Evolutionary conservation across 2,797 vertebrate genomes (phyloP), one percentile per base, ranked within the genome.

Genomic region (Urophycis tenuis): DNA sequence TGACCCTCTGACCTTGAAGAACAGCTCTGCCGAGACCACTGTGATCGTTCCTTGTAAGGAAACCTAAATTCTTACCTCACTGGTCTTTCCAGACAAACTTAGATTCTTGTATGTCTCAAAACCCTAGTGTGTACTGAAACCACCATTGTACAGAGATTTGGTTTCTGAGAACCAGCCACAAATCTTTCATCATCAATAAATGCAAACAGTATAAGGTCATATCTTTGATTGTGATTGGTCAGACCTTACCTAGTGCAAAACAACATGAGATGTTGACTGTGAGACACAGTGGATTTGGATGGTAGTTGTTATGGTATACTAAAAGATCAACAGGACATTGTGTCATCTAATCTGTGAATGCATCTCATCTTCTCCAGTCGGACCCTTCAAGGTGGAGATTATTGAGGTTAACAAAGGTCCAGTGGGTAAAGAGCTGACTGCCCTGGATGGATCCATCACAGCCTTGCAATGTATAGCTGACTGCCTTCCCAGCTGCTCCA

Each of bases 401-500:
- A 11, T 30, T 32, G 67, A 30, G 29, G 30, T 17, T 17, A 70
- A 31, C 29, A 32, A 31, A 30, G 67, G 67, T 32, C 12, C 67
- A 70, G 67, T 70, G 0, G 67, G 25, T 70, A 30, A 32, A 17
- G 67, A 70, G 67, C 25, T 70, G 67, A 30, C 30, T 12, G 11
- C 30, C 25, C 30, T 15, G 25, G 25, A 29, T 70, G 67, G 67
- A 31, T 30, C 67, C 67, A 70, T 5, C 29, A 32, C 30, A 14
- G 11, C 67, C 67, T 6, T 70, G 67, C 25, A 31, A 1, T 87
- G 85, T 53, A 8, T 3, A 0, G 34, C 83, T 0, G 19, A 78
- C 25, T 87, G 86, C 75, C 79, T 77, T 45, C 86, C 86, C 1
- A 8, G 12, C 67, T 87, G 86, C 67, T 36, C 19, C 64, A 77